Conservation (phyloP, 2,797 vertebrate genomes). For the Hapalemur alaotrensis region DNA sequence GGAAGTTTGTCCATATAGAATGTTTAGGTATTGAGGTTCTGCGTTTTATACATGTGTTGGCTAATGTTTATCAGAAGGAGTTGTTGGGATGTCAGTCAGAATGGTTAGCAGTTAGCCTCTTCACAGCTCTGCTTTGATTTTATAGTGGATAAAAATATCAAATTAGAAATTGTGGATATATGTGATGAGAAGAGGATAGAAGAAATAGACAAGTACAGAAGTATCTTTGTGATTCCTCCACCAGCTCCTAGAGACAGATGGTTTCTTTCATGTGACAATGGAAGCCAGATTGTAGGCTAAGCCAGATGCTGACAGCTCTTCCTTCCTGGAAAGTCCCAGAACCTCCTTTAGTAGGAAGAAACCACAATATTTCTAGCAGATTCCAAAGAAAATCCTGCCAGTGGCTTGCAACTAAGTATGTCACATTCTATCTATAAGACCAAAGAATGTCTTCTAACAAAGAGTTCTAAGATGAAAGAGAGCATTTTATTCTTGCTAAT, state of each 20-base stretch:
- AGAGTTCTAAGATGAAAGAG: background rate
- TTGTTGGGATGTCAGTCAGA: background rate
- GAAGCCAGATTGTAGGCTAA: background rate
- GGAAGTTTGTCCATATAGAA: background rate
- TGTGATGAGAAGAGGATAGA: background rate
- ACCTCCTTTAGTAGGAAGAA: background rate
- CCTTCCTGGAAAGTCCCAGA: conserved; percentile 50
- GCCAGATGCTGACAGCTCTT: background rate
- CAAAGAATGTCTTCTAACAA: conserved; percentile 14
- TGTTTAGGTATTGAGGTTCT: background rate
- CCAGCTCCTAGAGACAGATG: background rate
- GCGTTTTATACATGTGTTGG: background rate
- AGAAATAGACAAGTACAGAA: background rate
- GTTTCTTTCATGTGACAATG: conserved; percentile 11
- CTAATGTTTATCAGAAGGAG: background rate
- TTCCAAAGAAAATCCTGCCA: conserved; percentile 22
- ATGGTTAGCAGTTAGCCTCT: background rate
- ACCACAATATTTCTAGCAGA: conserved; percentile 34
- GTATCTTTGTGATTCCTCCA: background rate
- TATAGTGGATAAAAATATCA: background rate
- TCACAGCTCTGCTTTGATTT: background rate
- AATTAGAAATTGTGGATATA: background rate
- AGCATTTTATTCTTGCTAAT: background rate
- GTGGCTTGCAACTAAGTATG: conserved; percentile 1
- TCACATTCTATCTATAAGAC: conserved; percentile 10